Percentiles rank a stretch among this genome's conserved stretches.
phyloP scores from a whole-genome alignment of 2,797 vertebrate genomes.

The Labroides dimidiatus region DNA sequence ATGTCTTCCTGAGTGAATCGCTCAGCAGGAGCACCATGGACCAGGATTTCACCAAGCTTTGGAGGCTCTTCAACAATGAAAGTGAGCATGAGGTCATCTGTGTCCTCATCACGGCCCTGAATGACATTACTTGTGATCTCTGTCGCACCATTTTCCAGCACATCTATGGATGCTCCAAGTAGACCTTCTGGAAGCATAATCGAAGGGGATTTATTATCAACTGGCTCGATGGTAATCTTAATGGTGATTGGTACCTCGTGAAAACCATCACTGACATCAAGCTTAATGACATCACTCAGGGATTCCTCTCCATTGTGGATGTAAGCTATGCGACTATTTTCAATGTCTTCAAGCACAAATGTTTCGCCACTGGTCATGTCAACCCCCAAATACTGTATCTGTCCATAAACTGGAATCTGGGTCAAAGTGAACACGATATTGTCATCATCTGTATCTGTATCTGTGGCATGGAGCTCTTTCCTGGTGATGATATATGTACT shows the following conservation, averaged over 20 bases:
- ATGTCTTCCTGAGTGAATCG: constrained; percentile 90
- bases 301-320: constrained; percentile 85
- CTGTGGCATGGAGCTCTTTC: constrained; percentile 86
- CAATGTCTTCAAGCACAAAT: constrained; percentile 86
- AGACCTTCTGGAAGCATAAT: constrained; percentile 82
- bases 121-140: constrained; percentile 88
- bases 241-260: constrained; percentile 86
- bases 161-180: constrained; percentile 85
- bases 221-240: constrained; percentile 83
- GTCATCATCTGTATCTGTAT: constrained; percentile 87
- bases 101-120: constrained; percentile 87
- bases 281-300: constrained; percentile 81
- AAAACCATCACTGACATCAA: constrained; percentile 88
- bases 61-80: constrained; percentile 90
- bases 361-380: constrained; percentile 83
- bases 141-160: constrained; percentile 87
- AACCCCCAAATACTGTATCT: constrained; percentile 84
- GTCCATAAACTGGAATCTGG: constrained; percentile 82
- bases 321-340: constrained; percentile 83
- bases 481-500: constrained; percentile 83
- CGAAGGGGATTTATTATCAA: constrained; percentile 84
- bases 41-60: constrained; percentile 85
- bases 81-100: constrained; percentile 85
- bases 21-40: constrained; percentile 82
- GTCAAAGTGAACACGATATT: constrained; percentile 87